phyloP scores from a whole-genome alignment of 2,888 invertebrate species.

The Tipula lateralis region DNA sequence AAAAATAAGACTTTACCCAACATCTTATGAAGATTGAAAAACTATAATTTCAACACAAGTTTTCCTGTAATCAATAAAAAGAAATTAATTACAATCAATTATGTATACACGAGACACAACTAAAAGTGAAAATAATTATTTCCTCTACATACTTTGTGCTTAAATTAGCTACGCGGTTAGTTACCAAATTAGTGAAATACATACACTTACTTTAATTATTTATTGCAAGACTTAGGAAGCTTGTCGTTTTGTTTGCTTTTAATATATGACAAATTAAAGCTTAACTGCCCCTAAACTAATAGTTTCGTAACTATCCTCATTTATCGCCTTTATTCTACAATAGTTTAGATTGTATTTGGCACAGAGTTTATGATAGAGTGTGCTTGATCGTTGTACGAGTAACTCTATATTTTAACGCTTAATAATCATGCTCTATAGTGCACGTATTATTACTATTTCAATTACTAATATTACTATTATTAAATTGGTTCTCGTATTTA shows the following conservation, averaged over 20 bases:
- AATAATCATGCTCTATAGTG: not conserved
- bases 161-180: not conserved
- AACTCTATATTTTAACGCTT: slow-evolving; percentile 7
- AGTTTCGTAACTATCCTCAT: not conserved
- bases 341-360: not conserved
- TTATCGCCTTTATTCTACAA: not conserved
- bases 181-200: not conserved
- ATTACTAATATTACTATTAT: not conserved
- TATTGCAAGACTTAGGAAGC: not conserved
- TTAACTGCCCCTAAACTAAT: not conserved
- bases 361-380: not conserved
- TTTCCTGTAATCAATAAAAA: not conserved
- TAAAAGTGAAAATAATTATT: not conserved
- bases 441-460: not conserved
- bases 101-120: not conserved
- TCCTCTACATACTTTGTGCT: not conserved
- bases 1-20: not conserved
- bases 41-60: not conserved
- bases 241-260: too few species aligned
- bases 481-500: not conserved
- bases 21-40: not conserved
- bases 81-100: not conserved
- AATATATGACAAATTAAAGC: too few species aligned
- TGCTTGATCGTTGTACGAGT: not conserved
- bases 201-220: too few species aligned